Conservation (phyloP, 2,113 vertebrate species). For the Pomatorhinus ruficollis region DNA sequence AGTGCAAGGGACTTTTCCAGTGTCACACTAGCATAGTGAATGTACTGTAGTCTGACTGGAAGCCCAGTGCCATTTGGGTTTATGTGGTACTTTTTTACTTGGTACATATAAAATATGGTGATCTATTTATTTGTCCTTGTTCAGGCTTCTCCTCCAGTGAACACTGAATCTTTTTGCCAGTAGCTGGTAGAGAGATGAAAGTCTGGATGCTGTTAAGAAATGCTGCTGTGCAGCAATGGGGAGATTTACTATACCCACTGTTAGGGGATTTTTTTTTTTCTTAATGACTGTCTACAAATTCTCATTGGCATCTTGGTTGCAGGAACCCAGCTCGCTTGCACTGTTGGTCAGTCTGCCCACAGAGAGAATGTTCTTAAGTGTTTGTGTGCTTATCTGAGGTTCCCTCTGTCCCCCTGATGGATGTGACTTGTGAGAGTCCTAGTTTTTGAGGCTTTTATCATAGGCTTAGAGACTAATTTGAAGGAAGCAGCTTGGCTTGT, state of each 20-base stretch:
- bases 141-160: background rate
- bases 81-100: no score
- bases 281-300: background rate
- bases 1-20: background rate
- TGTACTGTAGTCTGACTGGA: background rate
- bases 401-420: background rate
- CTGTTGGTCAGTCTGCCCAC: background rate
- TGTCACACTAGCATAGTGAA: background rate
- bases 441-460: background rate
- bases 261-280: background rate
- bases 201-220: background rate
- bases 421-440: background rate
- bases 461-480: background rate
- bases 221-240: background rate
- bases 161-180: background rate
- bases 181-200: background rate
- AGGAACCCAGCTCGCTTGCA: background rate
- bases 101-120: rapidly evolving
- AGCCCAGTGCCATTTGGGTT: background rate
- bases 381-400: background rate
- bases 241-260: background rate
- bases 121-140: background rate
- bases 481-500: background rate
- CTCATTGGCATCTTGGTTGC: background rate
- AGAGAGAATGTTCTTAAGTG: background rate